A percentile compares a stretch with the other conserved stretches of the same genome.
phyloP scores from a whole-genome alignment of 2,888 invertebrate genomes.

The Trissolcus japonicus region DNA sequence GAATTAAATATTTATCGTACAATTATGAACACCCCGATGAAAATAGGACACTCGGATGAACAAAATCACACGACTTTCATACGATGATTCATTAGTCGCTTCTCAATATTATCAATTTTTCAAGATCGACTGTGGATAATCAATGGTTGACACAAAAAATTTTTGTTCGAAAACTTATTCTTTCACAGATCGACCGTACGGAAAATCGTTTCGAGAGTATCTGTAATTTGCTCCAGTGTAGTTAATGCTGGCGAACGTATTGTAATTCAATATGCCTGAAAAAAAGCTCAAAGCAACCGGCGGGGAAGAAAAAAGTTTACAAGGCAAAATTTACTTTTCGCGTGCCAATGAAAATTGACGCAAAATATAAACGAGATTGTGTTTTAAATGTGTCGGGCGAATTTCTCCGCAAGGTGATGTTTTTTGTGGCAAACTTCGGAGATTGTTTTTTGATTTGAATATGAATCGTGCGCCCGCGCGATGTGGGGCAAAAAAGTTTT shows the following conservation, averaged over 20 bases:
- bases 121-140: too few species aligned
- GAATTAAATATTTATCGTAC: slow-evolving; percentile 26
- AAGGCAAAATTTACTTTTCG: slow-evolving; percentile 7
- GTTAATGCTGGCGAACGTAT: slow-evolving; percentile 22
- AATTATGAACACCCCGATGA: background rate
- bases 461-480: too few species aligned
- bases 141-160: too few species aligned
- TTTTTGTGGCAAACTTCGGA: too few species aligned
- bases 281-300: slow-evolving; percentile 11
- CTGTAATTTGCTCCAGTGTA: slow-evolving; percentile 24
- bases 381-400: background rate
- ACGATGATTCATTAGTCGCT: background rate
- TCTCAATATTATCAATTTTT: too few species aligned
- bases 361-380: background rate
- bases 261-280: slow-evolving; percentile 31
- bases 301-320: background rate
- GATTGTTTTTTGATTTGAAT: too few species aligned
- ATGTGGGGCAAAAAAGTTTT: too few species aligned
- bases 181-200: slow-evolving; percentile 11
- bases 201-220: slow-evolving; percentile 23
- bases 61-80: background rate
- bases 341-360: slow-evolving; percentile 2
- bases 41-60: background rate
- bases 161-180: background rate
- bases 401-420: too few species aligned